phyloP scores from a whole-genome alignment of 2,888 invertebrate species.

The Dasypolia templi region DNA sequence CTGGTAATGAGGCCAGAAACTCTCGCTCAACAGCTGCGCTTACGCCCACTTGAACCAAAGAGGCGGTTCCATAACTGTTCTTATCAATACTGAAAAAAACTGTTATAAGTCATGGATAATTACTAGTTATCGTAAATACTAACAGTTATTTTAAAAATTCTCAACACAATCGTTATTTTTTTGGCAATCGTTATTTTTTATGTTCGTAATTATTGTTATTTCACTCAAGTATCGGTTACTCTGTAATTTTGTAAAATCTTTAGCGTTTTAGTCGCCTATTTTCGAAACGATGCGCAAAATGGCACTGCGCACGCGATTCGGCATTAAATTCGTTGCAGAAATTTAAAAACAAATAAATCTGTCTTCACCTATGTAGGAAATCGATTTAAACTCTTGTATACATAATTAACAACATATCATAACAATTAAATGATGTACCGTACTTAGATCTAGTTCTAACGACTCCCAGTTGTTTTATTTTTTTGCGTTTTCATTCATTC shows the following conservation, averaged over 20 bases:
- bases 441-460: no score
- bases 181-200: background rate
- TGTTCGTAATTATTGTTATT: background rate
- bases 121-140: slow-evolving; percentile 29
- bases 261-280: slow-evolving; percentile 21
- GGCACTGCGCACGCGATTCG: slow-evolving; percentile 31
- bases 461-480: no score
- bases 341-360: slow-evolving; percentile 11
- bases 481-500: background rate
- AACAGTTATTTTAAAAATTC: background rate
- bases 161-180: background rate
- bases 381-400: background rate
- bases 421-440: background rate
- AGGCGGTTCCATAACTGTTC: slow-evolving; percentile 37
- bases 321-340: background rate
- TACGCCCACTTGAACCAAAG: slow-evolving; percentile 26
- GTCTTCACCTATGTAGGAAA: background rate
- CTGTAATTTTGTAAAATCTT: slow-evolving; percentile 17
- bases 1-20: slow-evolving; percentile 4
- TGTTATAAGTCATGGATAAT: slow-evolving; percentile 7
- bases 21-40: slow-evolving; percentile 13
- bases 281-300: slow-evolving; percentile 3
- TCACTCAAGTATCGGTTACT: background rate
- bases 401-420: background rate
- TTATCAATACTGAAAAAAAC: slow-evolving; percentile 11